Evolutionary conservation across 1,140 invertebrate species (phyloP).

Genomic region (Drosophila virilis): DNA sequence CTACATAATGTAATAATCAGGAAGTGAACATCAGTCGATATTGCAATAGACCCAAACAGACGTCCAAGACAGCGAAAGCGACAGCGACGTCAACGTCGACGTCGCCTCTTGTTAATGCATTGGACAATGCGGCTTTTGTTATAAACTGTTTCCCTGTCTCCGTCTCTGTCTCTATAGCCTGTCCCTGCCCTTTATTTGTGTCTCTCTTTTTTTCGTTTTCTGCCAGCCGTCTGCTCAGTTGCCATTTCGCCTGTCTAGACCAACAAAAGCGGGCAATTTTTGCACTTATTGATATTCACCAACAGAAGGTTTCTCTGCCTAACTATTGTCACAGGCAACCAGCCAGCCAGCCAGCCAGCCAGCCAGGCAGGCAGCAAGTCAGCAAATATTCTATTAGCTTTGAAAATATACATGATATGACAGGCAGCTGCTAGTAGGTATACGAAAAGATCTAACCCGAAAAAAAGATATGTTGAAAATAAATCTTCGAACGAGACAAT

Average conservation of each 20-base stretch:
- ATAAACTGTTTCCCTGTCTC: constrained; percentile 42
- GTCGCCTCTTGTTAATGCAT: constrained; percentile 62
- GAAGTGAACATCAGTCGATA: constrained; percentile 60
- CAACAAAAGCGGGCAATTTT: constrained; percentile 58
- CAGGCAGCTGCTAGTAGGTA: constrained; percentile 28
- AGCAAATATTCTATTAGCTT: constrained; percentile 69
- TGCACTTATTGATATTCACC: constrained; percentile 72
- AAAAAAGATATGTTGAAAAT: constrained; percentile 9
- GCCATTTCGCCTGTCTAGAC: constrained; percentile 67
- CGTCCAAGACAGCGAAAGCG: constrained; percentile 45
- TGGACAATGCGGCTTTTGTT: constrained; percentile 69
- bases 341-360: not conserved
- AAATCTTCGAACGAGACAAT: constrained; percentile 1
- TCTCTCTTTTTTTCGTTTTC: not conserved
- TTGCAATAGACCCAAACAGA: constrained; percentile 62
- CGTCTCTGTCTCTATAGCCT: constrained; percentile 6
- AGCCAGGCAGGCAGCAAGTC: not conserved
- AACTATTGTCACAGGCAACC: constrained; percentile 52
- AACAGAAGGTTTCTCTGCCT: constrained; percentile 24
- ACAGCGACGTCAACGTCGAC: constrained; percentile 3
- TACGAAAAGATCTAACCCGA: constrained; percentile 3
- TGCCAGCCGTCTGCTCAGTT: constrained; percentile 15
- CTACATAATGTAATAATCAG: constrained; percentile 69
- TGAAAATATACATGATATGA: constrained; percentile 29
- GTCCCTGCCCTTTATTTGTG: not conserved